phyloP scores from a whole-genome alignment of 2,888 invertebrate species.

The Coleophora deauratella region DNA sequence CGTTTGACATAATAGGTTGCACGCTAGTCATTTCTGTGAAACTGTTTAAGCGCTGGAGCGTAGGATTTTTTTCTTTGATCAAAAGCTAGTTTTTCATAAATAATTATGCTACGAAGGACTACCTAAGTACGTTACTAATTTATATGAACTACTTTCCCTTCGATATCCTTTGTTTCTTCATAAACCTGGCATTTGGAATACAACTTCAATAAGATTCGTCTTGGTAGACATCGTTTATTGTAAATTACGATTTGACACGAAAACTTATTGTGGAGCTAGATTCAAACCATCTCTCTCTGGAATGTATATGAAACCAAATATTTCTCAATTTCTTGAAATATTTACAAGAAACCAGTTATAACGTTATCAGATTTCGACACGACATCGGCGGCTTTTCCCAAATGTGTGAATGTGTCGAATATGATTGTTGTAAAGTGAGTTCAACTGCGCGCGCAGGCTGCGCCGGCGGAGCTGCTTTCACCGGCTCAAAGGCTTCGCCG shows the following conservation, averaged over 20 bases:
- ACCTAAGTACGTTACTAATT: too few relatives aligned
- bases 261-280: too few relatives aligned
- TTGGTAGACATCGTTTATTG: too few relatives aligned
- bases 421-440: constrained; percentile 5
- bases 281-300: too few relatives aligned
- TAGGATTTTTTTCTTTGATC: constrained; percentile 34
- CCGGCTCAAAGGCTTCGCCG: constrained; percentile 58
- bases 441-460: constrained; percentile 32
- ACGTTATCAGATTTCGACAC: not conserved
- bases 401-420: constrained; percentile 8
- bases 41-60: constrained; percentile 42
- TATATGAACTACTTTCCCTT: too few relatives aligned
- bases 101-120: too few relatives aligned
- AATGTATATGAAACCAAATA: too few relatives aligned
- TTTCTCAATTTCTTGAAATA: not conserved
- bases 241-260: too few relatives aligned
- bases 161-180: too few relatives aligned
- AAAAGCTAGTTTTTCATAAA: too few relatives aligned
- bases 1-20: constrained; percentile 62
- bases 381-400: constrained; percentile 7
- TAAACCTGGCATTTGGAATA: too few relatives aligned
- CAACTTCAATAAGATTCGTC: too few relatives aligned
- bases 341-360: constrained; percentile 9
- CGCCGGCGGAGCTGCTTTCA: constrained; percentile 47
- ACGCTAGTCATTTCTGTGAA: constrained; percentile 43